Conservation (phyloP, 2,113 vertebrate species). For the Rhombomys opimus region DNA sequence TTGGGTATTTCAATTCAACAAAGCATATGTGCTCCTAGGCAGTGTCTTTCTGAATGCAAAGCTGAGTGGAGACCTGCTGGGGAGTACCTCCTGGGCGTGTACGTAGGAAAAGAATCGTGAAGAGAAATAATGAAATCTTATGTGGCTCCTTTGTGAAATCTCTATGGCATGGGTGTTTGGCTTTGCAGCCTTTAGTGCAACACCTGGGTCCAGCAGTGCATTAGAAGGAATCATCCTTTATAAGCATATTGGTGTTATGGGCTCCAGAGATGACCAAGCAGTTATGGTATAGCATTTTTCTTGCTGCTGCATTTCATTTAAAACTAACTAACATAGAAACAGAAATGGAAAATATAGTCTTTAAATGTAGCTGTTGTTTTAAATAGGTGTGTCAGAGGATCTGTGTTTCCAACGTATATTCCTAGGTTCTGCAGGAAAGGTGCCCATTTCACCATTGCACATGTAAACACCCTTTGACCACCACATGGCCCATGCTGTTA, state of each 20-base stretch:
- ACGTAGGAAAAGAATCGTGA: rapidly evolving
- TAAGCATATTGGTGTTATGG: rapidly evolving
- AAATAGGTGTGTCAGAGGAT: too few relatives aligned
- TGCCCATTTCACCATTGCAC: background rate
- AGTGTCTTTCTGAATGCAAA: rapidly evolving
- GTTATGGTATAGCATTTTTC: rapidly evolving
- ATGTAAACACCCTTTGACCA: background rate
- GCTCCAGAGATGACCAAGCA: background rate
- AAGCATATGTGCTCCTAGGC: background rate
- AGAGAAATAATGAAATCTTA: rapidly evolving
- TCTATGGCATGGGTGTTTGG: background rate
- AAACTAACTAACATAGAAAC: background rate
- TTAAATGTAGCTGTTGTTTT: background rate
- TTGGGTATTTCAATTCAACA: rapidly evolving
- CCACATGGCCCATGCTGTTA: background rate
- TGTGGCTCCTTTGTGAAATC: background rate
- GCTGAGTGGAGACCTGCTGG: background rate
- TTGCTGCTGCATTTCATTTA: background rate
- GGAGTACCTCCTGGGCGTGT: background rate
- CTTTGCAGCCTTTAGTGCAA: background rate
- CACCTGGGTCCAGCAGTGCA: rapidly evolving
- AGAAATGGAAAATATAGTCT: background rate
- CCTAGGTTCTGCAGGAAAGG: background rate
- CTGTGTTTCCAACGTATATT: background rate
- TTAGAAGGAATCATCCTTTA: background rate